Evolutionary conservation across 2,888 invertebrate species (phyloP), one percentile per base, ranked within the genome.

Genomic region (Hyposoter didymator): DNA sequence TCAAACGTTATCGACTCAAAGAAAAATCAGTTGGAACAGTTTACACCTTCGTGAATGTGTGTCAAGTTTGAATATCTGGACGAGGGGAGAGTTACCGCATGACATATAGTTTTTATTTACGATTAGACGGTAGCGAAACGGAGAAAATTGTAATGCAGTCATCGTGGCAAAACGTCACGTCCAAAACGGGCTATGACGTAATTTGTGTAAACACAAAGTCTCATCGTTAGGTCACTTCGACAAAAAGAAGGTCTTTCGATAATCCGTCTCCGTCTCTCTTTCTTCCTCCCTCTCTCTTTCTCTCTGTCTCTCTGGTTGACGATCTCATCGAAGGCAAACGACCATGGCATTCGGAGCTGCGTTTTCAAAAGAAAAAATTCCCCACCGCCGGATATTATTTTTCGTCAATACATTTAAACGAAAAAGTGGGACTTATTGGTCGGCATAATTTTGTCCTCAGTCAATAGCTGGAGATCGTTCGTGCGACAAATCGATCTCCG

Each of bases 121-220:
- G 32, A 45, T 19, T 28, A 7, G 12, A 14, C 39, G 45, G 72
- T 52, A 43, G 72, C 73, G 55, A 78, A 59, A 47, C 22, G n/a
- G 19, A 69, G 69, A 78, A 76, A 70, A 76, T 47, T 62, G 47
- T 49, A 81, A 72, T 66, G 76, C 80, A 81, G 74, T 83, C 45
- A 59, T 87, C 66, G 66, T 59, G 75, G 67, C 72, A 55, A 79
- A 82, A 87, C 90, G 90, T 92, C 92, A 92, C 82, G 88, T 87
- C 89, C 90, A 88, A 92, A 92, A 90, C 89, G 87, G 90, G 90
- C 85, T 87, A 89, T 92, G 92, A 92, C 91, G 90, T 90, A 91
- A 92, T 88, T 86, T 79, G 84, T 49, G 85, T 87, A 85, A 84
- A 86, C 87, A 88, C 78, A 79, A 17, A 69, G 55, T 70, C 78